Evolutionary conservation across 92 coral and sea anemone genomes (phyloP), one percentile per base, ranked within the genome.

Genomic region (Bergia sp.): DNA sequence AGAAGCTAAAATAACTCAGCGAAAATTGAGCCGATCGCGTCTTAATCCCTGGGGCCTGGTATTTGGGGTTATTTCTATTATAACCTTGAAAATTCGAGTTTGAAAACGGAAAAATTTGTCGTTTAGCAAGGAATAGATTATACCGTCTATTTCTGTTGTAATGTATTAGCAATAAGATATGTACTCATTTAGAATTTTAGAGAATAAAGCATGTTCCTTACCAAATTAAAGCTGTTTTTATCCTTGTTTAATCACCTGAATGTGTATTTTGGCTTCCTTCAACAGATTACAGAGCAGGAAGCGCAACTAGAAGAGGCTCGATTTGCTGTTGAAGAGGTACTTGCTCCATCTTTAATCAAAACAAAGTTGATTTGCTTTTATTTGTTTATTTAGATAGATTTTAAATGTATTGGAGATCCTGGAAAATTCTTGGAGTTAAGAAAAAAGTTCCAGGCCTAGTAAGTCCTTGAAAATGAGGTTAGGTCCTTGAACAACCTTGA

Each of bases 271-370:
- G 21, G 53, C 79, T 74, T 44, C 41, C 29, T 79, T 0, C 82
- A 15, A 65, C 79, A 96, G 99, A 95, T 97, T 61, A 92, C 90
- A 1, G 93, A 93, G 49, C 91, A 91, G 91, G 99, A 95, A 80
- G 93, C 91, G 86, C 89, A 96, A 66, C 73, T 97, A 21, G 92
- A 91, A 13, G 97, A 93, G 80, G 94, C 93, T 21, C 89, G 90
- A 49, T 88, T 90, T 50, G 93, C 95, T 47, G 82, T 97, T 69
- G 98, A 97, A 12, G 97, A 95, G 98, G 99, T 97, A 76, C 0
- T n/a, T 29, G 7, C 10, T 42, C 7, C 38, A 3, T 57, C 77
- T 73, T 73, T 18, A 16, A 37, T 73, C 15, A 0, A 18, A 7
- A 73, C 7, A 72, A 36, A 7, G 3, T 9, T 72, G 12, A 36